Evolutionary conservation across 1,140 invertebrate species (phyloP).

Genomic region (Drosophila tropicalis): DNA sequence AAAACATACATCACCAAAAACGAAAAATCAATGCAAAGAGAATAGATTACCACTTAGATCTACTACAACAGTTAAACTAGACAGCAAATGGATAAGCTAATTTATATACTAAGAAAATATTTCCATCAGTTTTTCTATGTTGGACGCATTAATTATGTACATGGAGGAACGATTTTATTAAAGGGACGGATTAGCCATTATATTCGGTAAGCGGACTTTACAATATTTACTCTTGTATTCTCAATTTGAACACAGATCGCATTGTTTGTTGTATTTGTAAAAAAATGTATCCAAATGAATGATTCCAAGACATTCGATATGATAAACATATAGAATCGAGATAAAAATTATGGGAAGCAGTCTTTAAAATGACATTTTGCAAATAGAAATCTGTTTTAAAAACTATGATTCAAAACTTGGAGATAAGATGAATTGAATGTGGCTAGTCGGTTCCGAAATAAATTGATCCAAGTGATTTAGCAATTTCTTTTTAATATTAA

Average conservation of each 20-base stretch:
- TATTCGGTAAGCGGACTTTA: not conserved
- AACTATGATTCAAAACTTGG: too few species aligned
- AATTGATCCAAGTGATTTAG: conserved; percentile 22
- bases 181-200: not conserved
- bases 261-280: too few species aligned
- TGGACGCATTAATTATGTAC: not conserved
- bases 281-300: too few species aligned
- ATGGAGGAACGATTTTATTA: not conserved
- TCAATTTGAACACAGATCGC: too few species aligned
- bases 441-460: not conserved
- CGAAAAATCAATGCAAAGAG: conserved; percentile 15
- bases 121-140: conserved; percentile 1
- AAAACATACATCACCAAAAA: not conserved
- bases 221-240: not conserved
- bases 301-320: too few species aligned
- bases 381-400: too few species aligned
- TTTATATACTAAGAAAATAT: not conserved
- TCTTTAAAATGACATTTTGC: too few species aligned
- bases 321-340: too few species aligned
- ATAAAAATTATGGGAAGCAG: too few species aligned
- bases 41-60: conserved; percentile 35
- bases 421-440: not conserved
- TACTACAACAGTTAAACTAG: conserved; percentile 3
- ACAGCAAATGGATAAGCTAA: conserved; percentile 1
- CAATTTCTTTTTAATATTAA: conserved; percentile 56